These are phyloP conservation scores for Leptobrachium ailaonicum DNA, from an alignment of 2,113 vertebrate genomes.

Conservation along the genomic window DNA sequence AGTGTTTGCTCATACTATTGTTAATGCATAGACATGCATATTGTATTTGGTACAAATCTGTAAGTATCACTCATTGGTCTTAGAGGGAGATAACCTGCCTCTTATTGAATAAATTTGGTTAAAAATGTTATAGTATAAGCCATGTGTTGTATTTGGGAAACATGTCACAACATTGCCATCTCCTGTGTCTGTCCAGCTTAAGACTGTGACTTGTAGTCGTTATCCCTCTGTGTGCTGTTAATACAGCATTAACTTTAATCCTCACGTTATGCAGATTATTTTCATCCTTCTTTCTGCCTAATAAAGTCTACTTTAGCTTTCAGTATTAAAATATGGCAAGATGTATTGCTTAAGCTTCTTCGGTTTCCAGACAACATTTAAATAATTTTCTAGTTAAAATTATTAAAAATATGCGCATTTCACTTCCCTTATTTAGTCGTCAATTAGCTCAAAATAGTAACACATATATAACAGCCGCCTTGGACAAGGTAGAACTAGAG, in stretches of 20 bases:
- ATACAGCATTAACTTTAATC: conserved; percentile 49
- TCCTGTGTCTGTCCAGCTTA: conserved; percentile 21
- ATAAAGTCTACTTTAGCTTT: conserved; percentile 60
- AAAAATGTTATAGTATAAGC: no score
- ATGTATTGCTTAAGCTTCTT: conserved; percentile 51
- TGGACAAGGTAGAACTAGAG: conserved; percentile 1
- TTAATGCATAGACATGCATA: no score
- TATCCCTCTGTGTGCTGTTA: conserved; percentile 41
- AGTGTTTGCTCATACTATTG: no score
- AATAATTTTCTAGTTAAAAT: conserved; percentile 42
- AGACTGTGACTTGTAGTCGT: conserved; percentile 33
- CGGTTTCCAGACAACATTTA: conserved; percentile 45
- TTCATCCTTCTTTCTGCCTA: conserved; percentile 36
- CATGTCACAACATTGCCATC: conserved; percentile 16
- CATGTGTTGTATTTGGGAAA: no score
- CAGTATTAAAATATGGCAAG: conserved; percentile 59
- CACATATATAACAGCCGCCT: conserved; percentile 1
- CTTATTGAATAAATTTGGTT: no score
- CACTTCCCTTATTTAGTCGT: conserved; percentile 38
- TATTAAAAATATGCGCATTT: conserved; percentile 33
- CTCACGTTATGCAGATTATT: conserved; percentile 46
- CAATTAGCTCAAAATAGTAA: conserved; percentile 28
- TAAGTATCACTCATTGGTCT: no score
- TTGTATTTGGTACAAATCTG: no score
- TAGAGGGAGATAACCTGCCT: no score